Percentiles rank a stretch among this genome's conserved stretches.
Evolutionary conservation across 37 sponge, comb jelly and placozoan species (phyloP).

Genomic region (Beroe ovata): DNA sequence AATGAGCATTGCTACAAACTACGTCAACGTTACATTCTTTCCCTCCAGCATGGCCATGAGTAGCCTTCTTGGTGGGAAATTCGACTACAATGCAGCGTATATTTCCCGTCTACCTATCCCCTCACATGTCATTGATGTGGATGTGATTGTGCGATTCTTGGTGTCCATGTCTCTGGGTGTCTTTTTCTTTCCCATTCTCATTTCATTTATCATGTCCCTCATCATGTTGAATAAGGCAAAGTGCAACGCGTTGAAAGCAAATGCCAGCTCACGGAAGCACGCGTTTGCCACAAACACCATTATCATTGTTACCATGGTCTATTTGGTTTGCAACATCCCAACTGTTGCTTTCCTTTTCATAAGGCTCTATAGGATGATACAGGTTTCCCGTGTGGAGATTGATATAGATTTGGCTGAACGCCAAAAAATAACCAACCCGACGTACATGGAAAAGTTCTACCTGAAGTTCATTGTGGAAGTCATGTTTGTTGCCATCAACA

Average conservation of each 20-base stretch:
- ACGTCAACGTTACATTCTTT: background rate
- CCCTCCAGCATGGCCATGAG: background rate
- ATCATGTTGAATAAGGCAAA: background rate
- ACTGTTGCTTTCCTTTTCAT: background rate
- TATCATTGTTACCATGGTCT: background rate
- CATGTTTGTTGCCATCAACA: background rate
- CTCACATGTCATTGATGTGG: background rate
- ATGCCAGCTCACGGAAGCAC: background rate
- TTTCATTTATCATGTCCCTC: background rate
- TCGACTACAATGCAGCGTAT: background rate
- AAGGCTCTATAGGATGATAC: background rate
- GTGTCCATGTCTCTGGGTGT: background rate
- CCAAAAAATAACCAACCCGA: background rate
- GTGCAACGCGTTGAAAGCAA: background rate
- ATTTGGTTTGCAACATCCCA: background rate
- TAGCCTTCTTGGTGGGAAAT: background rate
- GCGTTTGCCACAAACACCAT: background rate
- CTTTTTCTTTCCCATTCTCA: background rate
- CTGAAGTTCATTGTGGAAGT: background rate
- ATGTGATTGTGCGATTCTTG: background rate
- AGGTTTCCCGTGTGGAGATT: background rate
- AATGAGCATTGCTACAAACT: background rate
- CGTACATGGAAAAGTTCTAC: background rate
- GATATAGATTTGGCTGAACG: background rate
- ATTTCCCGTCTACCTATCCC: background rate